Percentiles rank a stretch among this genome's conserved stretches.
These are phyloP conservation scores for Cranoglanis bouderius DNA, from an alignment of 2,113 vertebrate species.

Conservation along the genomic window DNA sequence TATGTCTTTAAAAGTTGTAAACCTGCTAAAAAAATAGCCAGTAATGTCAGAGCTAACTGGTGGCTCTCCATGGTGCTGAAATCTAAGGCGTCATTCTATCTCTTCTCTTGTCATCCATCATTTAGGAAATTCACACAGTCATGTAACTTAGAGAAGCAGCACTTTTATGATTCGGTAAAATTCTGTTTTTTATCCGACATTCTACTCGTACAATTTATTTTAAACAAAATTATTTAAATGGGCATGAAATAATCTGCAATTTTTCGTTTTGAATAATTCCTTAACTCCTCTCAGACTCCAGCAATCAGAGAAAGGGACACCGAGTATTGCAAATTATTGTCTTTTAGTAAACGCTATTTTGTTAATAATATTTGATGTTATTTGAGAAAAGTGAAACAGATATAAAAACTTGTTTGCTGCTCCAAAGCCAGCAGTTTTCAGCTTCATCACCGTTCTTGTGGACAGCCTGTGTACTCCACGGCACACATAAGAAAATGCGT, in stretches of 20 bases:
- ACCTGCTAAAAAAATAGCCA: neutral
- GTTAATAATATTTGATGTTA: neutral
- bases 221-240: neutral
- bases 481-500: neutral
- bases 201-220: neutral
- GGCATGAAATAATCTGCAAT: no score
- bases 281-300: no score
- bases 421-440: no score
- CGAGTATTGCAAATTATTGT: neutral
- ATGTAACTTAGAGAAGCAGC: neutral
- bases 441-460: no score
- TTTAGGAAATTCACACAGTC: neutral
- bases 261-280: neutral
- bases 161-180: neutral
- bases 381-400: neutral
- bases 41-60: neutral
- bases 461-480: neutral
- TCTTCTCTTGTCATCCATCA: neutral
- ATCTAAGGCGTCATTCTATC: neutral
- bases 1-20: neutral
- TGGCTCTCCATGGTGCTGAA: constrained; percentile 20
- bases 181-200: neutral
- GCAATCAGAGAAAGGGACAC: no score
- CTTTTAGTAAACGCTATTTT: neutral
- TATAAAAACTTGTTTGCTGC: neutral